These are phyloP conservation scores for Lanius collurio DNA, from an alignment of 2,113 vertebrate genomes.

Conservation along the genomic window DNA sequence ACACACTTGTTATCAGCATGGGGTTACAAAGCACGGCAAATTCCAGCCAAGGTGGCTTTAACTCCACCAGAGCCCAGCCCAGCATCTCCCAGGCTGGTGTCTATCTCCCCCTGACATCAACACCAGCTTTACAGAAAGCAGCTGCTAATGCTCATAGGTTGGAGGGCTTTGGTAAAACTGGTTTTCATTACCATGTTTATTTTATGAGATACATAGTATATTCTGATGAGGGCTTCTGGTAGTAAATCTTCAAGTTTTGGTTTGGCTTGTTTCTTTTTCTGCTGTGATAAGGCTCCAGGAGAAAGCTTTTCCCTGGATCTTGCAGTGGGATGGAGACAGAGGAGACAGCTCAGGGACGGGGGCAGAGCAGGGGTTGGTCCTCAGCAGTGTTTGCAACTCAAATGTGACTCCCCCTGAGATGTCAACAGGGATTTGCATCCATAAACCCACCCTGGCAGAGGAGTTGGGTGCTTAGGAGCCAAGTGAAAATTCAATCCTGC, in stretches of 20 bases:
- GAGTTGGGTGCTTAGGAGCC: background rate
- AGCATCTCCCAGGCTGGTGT: background rate
- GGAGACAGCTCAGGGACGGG: background rate
- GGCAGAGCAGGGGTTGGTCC: background rate
- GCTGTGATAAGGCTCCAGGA: background rate
- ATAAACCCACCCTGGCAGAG: background rate
- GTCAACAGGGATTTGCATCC: background rate
- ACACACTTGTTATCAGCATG: background rate
- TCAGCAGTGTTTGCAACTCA: background rate
- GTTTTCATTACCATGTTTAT: conserved; percentile 51
- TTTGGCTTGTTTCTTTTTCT: background rate
- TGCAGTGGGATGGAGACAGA: background rate
- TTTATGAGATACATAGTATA: conserved; percentile 44
- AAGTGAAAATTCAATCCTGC: background rate
- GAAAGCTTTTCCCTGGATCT: background rate
- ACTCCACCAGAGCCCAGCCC: background rate
- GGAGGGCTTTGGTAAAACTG: background rate
- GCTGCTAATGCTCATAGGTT: conserved; percentile 43
- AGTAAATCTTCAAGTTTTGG: conserved; percentile 34
- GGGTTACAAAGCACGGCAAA: background rate
- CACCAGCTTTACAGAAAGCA: conserved; percentile 6
- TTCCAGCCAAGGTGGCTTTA: background rate
- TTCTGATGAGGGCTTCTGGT: conserved; percentile 51
- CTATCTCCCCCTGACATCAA: background rate
- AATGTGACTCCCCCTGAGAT: background rate